Conservation (phyloP, 2,888 invertebrate genomes). For the Drosophila vallismaia region DNA sequence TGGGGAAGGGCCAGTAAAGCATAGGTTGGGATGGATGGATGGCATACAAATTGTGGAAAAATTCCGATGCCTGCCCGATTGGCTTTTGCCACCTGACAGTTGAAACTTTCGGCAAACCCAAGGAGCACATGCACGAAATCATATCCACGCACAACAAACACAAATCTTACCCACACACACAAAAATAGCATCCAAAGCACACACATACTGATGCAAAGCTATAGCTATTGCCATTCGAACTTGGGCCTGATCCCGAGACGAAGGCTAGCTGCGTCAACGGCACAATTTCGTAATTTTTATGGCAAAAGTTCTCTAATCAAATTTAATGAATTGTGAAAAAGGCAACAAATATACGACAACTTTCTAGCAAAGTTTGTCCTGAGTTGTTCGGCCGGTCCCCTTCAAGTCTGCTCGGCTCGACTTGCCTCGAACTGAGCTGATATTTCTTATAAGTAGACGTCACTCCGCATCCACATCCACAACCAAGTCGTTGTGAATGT, state of each 20-base stretch:
- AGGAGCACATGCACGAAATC: conserved; percentile 69
- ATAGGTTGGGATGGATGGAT: conserved; percentile 2
- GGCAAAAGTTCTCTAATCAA: conserved; percentile 81
- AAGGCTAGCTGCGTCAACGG: conserved; percentile 75
- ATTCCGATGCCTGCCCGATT: conserved; percentile 66
- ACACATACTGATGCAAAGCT: conserved; percentile 1
- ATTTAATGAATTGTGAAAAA: conserved; percentile 81
- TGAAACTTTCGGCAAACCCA: conserved; percentile 58
- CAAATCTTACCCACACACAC: conserved; percentile 58
- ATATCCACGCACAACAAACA: conserved; percentile 78
- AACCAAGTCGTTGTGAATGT: conserved; percentile 20
- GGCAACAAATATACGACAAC: conserved; percentile 79
- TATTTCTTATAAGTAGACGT: conserved; percentile 75
- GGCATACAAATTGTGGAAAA: conserved; percentile 66
- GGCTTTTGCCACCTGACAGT: conserved; percentile 78
- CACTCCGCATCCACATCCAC: conserved; percentile 31
- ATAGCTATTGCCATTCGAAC: conserved; percentile 12
- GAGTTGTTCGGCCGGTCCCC: conserved; percentile 28
- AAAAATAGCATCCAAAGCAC: neutral
- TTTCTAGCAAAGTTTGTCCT: conserved; percentile 75
- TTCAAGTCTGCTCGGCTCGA: conserved; percentile 16
- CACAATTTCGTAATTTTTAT: conserved; percentile 81
- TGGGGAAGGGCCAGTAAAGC: neutral
- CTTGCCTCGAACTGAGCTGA: conserved; percentile 26
- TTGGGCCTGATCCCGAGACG: conserved; percentile 51